Evolutionary conservation across 2,113 vertebrate species (phyloP).

Genomic region (Ahaetulla prasina): DNA sequence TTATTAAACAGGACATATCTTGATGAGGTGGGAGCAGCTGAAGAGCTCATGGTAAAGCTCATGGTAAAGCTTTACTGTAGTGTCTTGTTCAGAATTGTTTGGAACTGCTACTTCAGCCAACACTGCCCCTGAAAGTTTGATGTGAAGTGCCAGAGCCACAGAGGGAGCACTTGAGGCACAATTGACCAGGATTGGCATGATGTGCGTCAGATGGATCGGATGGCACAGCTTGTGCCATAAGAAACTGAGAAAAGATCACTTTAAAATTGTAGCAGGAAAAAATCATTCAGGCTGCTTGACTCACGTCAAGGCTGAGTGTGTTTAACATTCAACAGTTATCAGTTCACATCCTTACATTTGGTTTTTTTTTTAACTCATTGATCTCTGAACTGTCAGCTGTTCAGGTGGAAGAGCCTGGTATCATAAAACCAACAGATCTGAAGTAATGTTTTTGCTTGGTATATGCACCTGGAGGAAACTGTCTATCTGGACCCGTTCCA

Average conservation of each 20-base stretch:
- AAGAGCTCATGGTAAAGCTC: not conserved
- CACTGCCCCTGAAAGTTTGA: not conserved
- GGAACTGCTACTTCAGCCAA: not conserved
- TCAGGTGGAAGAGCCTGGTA: not conserved
- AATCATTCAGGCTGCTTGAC: not conserved
- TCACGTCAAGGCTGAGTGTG: not conserved
- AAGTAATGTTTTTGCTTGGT: not conserved
- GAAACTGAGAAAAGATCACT: not conserved
- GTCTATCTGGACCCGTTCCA: too few relatives aligned
- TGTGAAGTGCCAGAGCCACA: not conserved
- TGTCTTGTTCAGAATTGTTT: not conserved
- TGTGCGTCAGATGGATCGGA: not conserved
- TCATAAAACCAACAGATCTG: not conserved
- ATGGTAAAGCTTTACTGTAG: not conserved
- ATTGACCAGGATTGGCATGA: not conserved
- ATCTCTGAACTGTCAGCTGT: not conserved
- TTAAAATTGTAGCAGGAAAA: not conserved
- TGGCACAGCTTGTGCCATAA: not conserved
- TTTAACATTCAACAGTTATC: not conserved
- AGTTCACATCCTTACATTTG: not conserved
- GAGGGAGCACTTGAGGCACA: not conserved
- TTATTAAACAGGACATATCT: not conserved
- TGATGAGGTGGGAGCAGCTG: not conserved
- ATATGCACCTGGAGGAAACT: too few relatives aligned
- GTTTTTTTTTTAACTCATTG: not conserved